A percentile compares a stretch with the other conserved stretches of the same genome.
Evolutionary conservation across 2,888 invertebrate genomes (phyloP).

Genomic region (Hydrotaea cyrtoneurina): DNA sequence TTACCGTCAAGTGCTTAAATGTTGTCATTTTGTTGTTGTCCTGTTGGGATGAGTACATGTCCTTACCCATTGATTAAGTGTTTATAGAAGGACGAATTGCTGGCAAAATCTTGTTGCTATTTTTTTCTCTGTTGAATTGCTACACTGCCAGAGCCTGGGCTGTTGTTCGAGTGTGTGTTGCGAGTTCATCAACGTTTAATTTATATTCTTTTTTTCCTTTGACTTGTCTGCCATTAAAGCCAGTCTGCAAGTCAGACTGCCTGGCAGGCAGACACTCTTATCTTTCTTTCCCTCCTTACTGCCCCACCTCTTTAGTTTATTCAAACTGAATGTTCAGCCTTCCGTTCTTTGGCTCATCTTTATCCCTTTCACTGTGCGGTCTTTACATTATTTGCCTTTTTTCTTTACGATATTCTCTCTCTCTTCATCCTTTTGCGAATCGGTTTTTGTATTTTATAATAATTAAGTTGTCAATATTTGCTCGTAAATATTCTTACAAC

Average conservation of each 20-base stretch:
- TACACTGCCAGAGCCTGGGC: not conserved
- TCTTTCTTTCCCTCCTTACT: too few species aligned
- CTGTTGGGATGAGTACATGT: not conserved
- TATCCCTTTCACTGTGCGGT: too few species aligned
- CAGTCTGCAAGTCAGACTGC: too few species aligned
- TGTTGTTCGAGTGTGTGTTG: not conserved
- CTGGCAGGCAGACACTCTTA: not conserved
- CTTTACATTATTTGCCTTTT: not conserved
- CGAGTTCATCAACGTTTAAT: not conserved
- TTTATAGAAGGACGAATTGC: not conserved
- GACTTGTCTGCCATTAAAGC: not conserved
- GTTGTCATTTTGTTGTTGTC: not conserved
- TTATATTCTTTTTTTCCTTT: not conserved
- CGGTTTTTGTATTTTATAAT: conserved; percentile 3
- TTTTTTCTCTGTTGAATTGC: not conserved
- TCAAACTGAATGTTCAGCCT: not conserved
- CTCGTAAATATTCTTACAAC: conserved; percentile 32
- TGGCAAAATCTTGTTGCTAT: not conserved
- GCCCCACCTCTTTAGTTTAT: not conserved
- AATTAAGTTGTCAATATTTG: conserved; percentile 43
- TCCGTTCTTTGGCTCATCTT: not conserved
- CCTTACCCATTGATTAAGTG: conserved; percentile 35
- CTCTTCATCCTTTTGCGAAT: not conserved
- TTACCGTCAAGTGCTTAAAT: not conserved
- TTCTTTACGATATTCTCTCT: not conserved